These are phyloP conservation scores for Platysteira castanea DNA, from an alignment of 2,113 vertebrate genomes.

Conservation along the genomic window DNA sequence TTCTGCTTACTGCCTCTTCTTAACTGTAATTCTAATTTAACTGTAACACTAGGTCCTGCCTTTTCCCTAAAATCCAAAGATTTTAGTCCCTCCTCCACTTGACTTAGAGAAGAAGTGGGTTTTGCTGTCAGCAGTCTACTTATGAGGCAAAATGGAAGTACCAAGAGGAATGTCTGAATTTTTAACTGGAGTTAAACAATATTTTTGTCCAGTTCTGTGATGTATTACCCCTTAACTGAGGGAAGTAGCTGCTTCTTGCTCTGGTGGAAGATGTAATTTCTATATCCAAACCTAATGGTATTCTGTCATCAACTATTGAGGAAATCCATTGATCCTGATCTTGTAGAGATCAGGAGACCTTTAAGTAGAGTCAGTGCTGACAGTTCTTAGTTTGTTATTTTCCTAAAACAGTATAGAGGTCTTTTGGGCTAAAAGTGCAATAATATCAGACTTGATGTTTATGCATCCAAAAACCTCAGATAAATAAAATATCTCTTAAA, in stretches of 20 bases:
- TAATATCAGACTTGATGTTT: background rate
- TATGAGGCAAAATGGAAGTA: background rate
- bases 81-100: background rate
- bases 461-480: background rate
- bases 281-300: background rate
- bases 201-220: background rate
- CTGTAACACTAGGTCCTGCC: background rate
- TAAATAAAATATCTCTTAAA: background rate
- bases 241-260: background rate
- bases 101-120: background rate
- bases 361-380: background rate
- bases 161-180: background rate
- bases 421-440: background rate
- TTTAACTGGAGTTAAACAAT: background rate
- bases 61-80: background rate
- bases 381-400: background rate
- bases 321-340: background rate
- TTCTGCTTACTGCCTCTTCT: background rate
- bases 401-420: background rate
- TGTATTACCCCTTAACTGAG: background rate
- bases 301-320: background rate
- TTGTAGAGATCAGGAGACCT: background rate
- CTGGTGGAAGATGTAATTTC: background rate
- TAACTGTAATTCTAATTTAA: background rate
- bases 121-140: background rate